Base-by-base conservation (phyloP, 2,888 invertebrate species). In the Lithophane socia region DNA sequence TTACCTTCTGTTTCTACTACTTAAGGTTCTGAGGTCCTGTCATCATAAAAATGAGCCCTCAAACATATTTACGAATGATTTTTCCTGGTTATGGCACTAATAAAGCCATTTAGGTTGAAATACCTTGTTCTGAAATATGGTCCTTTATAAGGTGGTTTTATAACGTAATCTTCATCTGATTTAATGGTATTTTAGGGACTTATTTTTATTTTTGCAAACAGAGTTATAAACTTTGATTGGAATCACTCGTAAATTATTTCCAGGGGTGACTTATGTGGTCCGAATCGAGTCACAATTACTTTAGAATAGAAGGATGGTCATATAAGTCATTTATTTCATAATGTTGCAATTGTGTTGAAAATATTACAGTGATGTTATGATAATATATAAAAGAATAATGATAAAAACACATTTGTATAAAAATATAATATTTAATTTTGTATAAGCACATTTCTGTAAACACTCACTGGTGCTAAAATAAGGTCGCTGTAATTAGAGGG, bases 141-240 rank as follows among this genome's bases (percentile, higher is more conserved):
- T 68, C 44, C 12, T 4, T 69, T 84, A 83, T 69, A 86, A 86
- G 29, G 42, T 58, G 18, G 29, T 83, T 78, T 86, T 79, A 84
- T 75, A 66, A 49, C 71, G 29, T 58, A 18, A 79, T 79, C 79
- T 66, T 37, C 18, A 49, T 12, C 49, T 13, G 29, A 71, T 61
- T 83, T 60, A 52, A 47, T 73, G 29, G 4, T 63, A 49, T 83
- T 77, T 70, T 56, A 37, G 10, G n/a, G 16, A 12, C 2, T 16
- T 61, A 29, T 72, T 60, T 82, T 83, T 64, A 65, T 79, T 68
- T 75, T 37, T 18, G 7, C 12, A 75, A 71, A 71, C 47, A 56
- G 18, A 61, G 63, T 4, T 24, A 64, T 72, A 56, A 73, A 70
- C 3, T 82, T 58, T 24, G 10, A 18, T 63, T 66, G 49, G 9